Evolutionary conservation across 2,888 invertebrate species (phyloP).

Genomic region (Hemithea aestivaria): DNA sequence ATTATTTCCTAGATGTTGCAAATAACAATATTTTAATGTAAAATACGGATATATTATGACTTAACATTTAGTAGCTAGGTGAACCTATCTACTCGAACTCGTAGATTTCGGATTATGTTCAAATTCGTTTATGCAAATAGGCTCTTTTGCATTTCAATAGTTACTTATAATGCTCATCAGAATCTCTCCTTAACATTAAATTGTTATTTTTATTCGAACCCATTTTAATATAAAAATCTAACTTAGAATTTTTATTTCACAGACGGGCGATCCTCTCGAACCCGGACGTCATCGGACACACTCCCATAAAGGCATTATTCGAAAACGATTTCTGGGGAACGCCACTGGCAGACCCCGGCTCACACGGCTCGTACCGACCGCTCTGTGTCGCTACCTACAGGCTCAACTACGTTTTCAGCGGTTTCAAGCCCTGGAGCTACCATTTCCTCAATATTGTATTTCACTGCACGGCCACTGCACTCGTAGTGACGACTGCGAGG

Average conservation of each 20-base stretch:
- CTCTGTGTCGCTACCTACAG: conserved; percentile 93
- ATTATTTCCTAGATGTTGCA: too few species aligned
- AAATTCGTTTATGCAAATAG: too few species aligned
- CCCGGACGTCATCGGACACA: conserved; percentile 92
- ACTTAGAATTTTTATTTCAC: conserved; percentile 57
- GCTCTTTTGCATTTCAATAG: too few species aligned
- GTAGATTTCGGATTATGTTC: too few species aligned
- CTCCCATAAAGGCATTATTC: conserved; percentile 89
- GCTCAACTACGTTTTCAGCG: conserved; percentile 88
- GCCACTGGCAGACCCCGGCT: conserved; percentile 93
- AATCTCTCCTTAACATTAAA: neutral
- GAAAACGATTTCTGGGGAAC: conserved; percentile 99
- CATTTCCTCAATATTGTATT: conserved; percentile 92
- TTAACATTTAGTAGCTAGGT: too few species aligned
- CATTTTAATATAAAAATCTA: conserved; percentile 23
- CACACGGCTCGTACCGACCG: conserved; percentile 98
- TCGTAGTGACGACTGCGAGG: conserved; percentile 88
- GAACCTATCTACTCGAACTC: too few species aligned
- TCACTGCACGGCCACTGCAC: conserved; percentile 90
- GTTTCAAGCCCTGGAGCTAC: conserved; percentile 89
- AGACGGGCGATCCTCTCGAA: conserved; percentile 98
- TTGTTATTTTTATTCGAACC: neutral
- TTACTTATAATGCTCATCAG: too few species aligned
- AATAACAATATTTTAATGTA: too few species aligned
- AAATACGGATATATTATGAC: too few species aligned